Percentiles rank a stretch among this genome's conserved stretches.
Conservation (phyloP, 2,888 invertebrate genomes). For the Stenolophus ochropezus region DNA sequence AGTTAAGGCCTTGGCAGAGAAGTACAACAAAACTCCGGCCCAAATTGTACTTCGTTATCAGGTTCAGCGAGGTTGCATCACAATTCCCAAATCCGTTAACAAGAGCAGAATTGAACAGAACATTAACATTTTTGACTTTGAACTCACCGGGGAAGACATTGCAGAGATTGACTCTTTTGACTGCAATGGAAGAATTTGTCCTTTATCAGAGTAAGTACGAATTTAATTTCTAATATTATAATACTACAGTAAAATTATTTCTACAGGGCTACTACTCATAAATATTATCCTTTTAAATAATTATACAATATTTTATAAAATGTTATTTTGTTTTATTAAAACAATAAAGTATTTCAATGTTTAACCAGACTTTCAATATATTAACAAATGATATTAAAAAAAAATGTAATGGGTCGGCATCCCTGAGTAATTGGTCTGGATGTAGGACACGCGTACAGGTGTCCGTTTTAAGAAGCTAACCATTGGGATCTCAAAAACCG, state of each 20-base stretch:
- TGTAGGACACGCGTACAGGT: no score
- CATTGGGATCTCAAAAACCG: no score
- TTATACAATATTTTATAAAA: neutral
- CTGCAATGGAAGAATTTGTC: conserved; percentile 81
- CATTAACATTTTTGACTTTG: conserved; percentile 84
- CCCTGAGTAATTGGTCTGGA: no score
- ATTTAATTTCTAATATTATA: no score
- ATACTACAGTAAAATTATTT: no score
- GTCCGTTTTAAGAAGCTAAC: no score
- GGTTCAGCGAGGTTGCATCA: conserved; percentile 82
- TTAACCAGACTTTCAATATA: no score
- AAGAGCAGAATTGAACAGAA: conserved; percentile 81
- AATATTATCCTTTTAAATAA: conserved; percentile 23
- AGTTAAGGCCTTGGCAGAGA: conserved; percentile 77
- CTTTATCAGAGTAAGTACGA: conserved; percentile 77
- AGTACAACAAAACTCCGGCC: conserved; percentile 81
- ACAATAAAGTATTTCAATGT: neutral
- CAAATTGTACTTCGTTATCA: conserved; percentile 81
- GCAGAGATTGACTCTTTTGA: conserved; percentile 81
- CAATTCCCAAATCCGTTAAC: conserved; percentile 89
- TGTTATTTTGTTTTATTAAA: neutral
- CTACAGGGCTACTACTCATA: conserved; percentile 4
- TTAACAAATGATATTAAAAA: no score
- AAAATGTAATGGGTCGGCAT: no score
- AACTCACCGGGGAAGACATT: conserved; percentile 81